A percentile compares a stretch with the other conserved stretches of the same genome.
Conservation (phyloP, 2,113 vertebrate species). For the Varanus salvator region DNA sequence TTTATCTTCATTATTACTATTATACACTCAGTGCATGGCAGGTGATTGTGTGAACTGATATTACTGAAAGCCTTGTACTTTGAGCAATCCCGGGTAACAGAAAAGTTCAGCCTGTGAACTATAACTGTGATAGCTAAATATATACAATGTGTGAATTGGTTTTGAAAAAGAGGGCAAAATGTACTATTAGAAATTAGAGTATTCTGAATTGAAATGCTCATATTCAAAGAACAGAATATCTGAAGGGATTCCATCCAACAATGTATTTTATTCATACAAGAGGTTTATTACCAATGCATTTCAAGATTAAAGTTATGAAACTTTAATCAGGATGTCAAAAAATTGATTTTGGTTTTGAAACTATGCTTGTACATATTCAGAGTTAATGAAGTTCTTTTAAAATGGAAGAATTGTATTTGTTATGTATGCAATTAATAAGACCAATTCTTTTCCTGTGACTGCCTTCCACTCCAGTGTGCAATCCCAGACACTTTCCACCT, state of each 20-base stretch:
- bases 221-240: background rate
- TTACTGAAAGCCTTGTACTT: background rate
- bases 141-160: background rate
- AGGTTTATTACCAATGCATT: background rate
- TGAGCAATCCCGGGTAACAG: background rate
- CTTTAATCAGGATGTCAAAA: too few species aligned
- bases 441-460: background rate
- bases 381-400: background rate
- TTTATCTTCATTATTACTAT: background rate
- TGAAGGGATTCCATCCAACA: background rate
- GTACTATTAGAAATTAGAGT: background rate
- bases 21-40: background rate
- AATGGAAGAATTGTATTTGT: background rate
- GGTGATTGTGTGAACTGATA: background rate
- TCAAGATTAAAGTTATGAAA: background rate
- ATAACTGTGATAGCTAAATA: background rate
- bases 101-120: background rate
- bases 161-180: background rate
- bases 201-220: background rate
- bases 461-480: background rate
- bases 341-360: too few species aligned
- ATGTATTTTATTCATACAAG: background rate
- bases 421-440: background rate
- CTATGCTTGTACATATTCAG: background rate
- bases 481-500: background rate